These are phyloP conservation scores for Drosophila guanche DNA, from an alignment of 1,140 invertebrate genomes.

Conservation along the genomic window DNA sequence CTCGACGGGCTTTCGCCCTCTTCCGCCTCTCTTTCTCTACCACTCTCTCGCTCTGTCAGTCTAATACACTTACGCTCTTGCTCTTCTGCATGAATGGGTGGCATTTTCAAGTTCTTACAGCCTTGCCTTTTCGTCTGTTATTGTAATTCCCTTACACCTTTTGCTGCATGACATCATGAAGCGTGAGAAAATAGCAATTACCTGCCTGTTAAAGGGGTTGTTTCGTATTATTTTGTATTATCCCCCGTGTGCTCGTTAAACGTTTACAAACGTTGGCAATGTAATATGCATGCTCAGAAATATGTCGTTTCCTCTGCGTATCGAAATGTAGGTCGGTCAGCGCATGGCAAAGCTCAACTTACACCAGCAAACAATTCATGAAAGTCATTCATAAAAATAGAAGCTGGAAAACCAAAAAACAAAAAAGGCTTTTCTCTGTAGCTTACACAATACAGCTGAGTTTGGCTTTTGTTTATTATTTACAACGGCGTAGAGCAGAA, in stretches of 20 bases:
- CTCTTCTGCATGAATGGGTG: slow-evolving; percentile 38
- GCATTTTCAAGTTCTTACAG: slow-evolving; percentile 34
- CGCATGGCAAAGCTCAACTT: slow-evolving; percentile 60
- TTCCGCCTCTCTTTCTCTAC: slow-evolving; percentile 3
- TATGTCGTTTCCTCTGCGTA: slow-evolving; percentile 1
- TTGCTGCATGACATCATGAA: slow-evolving; percentile 63
- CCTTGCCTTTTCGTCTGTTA: slow-evolving; percentile 32
- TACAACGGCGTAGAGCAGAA: too few species aligned
- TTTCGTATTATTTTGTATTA: slow-evolving; percentile 31
- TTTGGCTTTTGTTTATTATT: too few species aligned
- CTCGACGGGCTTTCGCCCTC: neutral
- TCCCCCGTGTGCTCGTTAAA: slow-evolving; percentile 23
- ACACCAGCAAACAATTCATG: slow-evolving; percentile 56
- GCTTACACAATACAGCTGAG: slow-evolving; percentile 59
- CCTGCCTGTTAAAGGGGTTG: slow-evolving; percentile 42
- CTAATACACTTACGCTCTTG: neutral
- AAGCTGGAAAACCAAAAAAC: slow-evolving; percentile 50
- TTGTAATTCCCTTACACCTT: slow-evolving; percentile 45
- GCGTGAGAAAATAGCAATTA: slow-evolving; percentile 71
- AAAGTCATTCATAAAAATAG: slow-evolving; percentile 72
- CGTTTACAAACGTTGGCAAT: slow-evolving; percentile 32
- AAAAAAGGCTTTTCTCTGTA: slow-evolving; percentile 14
- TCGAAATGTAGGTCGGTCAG: slow-evolving; percentile 69
- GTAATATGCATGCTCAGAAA: slow-evolving; percentile 22
- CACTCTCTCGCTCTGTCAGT: neutral